Base-by-base conservation (phyloP, 2,888 invertebrate genomes). In the Rhimphoctona megacephalus region DNA sequence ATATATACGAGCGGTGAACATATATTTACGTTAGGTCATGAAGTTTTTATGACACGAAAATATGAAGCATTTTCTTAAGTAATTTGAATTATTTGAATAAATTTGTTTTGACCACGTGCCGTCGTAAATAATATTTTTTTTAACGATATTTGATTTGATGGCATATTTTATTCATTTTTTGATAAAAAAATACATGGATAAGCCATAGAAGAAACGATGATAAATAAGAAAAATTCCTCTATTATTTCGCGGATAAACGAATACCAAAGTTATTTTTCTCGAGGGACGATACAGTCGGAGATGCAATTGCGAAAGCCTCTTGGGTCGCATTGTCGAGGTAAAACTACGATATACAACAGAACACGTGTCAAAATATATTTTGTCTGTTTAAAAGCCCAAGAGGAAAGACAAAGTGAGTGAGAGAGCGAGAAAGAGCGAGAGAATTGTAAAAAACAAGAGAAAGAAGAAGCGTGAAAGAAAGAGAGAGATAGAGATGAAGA, bases 351-450 rank as follows among this genome's bases (percentile, higher is more conserved):
- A 79, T 80, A 80, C 46, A 52, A 69, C 11, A 66, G 57, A 80
- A 43, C 77, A 72, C 57, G 86, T 86, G 86, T 83, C 86, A 86
- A 83, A 86, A 81, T 83, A 81, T 83, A 30, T 57, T 69, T 83
- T 73, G 83, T 81, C 81, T 72, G 57, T 81, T 76, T 36, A 79
- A 73, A 64, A 61, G 77, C 43, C 52, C 61, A 66, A 77, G 72
- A 69, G 43, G 69, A 74, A 43, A 66, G 73, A 69, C 46, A 36
- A 61, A 52, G 14, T 33, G 72, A 9, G 52, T 7, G 7, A 39
- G 30, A 19, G 36, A 19, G 36, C 7, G 25, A 57, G 17, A 14
- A 14, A 14, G 39, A 5, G 39, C 6, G 57, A 57, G 19, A 11
- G 39, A 11, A 19, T 19, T n/a, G 66, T 1, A 7, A 36, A n/a